Conservation (phyloP, 2,888 invertebrate species). For the Orthonevra nobilis region DNA sequence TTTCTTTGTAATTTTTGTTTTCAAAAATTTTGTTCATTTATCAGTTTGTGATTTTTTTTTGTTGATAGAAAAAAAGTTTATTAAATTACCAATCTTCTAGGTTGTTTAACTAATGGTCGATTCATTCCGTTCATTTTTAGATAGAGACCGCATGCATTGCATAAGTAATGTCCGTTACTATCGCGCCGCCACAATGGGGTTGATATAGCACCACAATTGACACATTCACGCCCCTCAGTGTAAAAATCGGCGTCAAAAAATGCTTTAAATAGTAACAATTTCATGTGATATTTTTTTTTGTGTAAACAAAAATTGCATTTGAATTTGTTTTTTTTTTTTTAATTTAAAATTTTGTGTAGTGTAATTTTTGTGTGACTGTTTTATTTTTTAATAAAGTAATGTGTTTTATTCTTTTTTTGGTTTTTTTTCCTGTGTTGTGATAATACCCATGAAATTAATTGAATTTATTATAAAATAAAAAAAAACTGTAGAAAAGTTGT, state of each 20-base stretch:
- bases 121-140: conserved; percentile 98
- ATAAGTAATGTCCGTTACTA: conserved; percentile 99
- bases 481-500: conserved; percentile 24
- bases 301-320: conserved; percentile 33
- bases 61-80: conserved; percentile 55
- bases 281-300: conserved; percentile 47
- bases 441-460: conserved; percentile 72
- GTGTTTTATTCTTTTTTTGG: conserved; percentile 37
- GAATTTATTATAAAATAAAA: conserved; percentile 73
- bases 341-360: conserved; percentile 46
- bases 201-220: conserved; percentile 98
- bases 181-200: conserved; percentile 99
- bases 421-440: conserved; percentile 54
- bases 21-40: conserved; percentile 77
- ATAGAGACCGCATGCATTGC: conserved; percentile 99
- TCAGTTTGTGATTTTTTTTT: conserved; percentile 70
- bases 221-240: conserved; percentile 97
- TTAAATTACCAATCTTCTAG: conserved; percentile 90
- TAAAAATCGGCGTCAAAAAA: conserved; percentile 81
- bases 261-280: conserved; percentile 77
- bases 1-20: conserved; percentile 35
- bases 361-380: conserved; percentile 38
- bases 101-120: conserved; percentile 94
- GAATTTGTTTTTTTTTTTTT: conserved; percentile 58
- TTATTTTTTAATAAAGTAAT: conserved; percentile 6